Evolutionary conservation across 2,797 vertebrate genomes (phyloP), one percentile per base, ranked within the genome.

Genomic region (Argentina silus): DNA sequence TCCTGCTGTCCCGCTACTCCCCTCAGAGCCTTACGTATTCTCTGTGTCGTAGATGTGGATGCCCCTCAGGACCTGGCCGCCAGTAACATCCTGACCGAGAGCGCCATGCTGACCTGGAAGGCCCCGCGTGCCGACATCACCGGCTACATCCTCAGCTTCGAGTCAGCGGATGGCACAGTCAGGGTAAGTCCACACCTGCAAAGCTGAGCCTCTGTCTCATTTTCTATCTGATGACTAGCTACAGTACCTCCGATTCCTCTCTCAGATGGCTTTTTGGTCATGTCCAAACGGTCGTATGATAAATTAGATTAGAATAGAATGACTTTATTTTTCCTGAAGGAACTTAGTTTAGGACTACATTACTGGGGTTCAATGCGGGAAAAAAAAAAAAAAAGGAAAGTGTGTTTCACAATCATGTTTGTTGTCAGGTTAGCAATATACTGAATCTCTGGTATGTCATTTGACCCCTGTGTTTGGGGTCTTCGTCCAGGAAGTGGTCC

Each of bases 71-170:
- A 98, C 75, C 83, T 98, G 67, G 85, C 88, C 51, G 95, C 94
- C 77, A 93, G 87, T 15, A 97, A 97, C 66, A 88, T 99, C 84
- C 96, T 96, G 88, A 95, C 95, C 0, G 97, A 98, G 86, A 95
- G 92, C 14, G 93, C 95, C 17, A 72, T 95, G 87, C 89, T 99
- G 60, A 95, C 91, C 0, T 99, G 98, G 98, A 95, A 87, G 78
- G 91, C 96, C 3, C 97, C 97, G 0, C 93, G 91, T 3, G 97
- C 96, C 3, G 90, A 95, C 11, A 95, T 98, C 88, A 97, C 95
- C 0, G 96, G 91, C 0, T 98, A 98, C 88, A 95, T 97, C 69
- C 92, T 99, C 72, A 96, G 96, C 88, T 98, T 96, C 0, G 93
- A 97, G 87, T 95, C 97, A 0, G 68, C 92, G 0, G 96, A 97